Base-by-base conservation (phyloP, 2,113 vertebrate genomes). In the Elaphurus davidianus region DNA sequence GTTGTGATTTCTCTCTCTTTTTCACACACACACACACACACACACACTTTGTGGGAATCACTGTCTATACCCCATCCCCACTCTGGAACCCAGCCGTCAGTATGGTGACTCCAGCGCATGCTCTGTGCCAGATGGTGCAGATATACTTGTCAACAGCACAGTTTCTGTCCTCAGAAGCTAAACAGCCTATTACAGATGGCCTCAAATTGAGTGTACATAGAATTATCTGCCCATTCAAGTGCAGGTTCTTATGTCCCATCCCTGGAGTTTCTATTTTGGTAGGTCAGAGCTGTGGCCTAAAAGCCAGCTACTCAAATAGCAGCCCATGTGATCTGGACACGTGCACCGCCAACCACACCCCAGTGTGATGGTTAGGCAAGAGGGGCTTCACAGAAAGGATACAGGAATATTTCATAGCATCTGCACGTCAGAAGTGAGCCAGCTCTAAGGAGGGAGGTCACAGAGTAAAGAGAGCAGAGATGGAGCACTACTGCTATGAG, bases 401-500 rank as follows among this genome's bases (percentile, higher is more conserved):
- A 54, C 2, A 83, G 71, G 55, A 81, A 67, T 82, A n/a, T 79
- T n/a, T 33, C 30, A 84, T 8, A 50, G 40, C 85, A 36, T 6
- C 13, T 43, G 16, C 40, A 4, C 36, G 25, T 54, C 15, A n/a
- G 33, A 55, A 86, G 23, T 16, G 76, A 83, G 79, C 50, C 50
- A n/a, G 45, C 30, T 43, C 21, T 82, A 60, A 84, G 1, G 8
- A 90, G 52, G 33, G 2, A 52, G 7, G 50, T 21, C 50, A 82
- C 50, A 33, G 28, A 82, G 79, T 36, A 76, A 62, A 86, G 79
- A 76, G 23, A 74, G 33, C 1, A 84, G 47, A 36, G 15, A 3
- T 2, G 0, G 43, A 28, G 27, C 2, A 3, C 17, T 3, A 11
- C 21, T 74, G 5, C n/a, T 36, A 1, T 4, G 1, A 91, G 17